A percentile compares a stretch with the other conserved stretches of the same genome.
Evolutionary conservation across 2,113 vertebrate genomes (phyloP).

Genomic region (Octodon degus): DNA sequence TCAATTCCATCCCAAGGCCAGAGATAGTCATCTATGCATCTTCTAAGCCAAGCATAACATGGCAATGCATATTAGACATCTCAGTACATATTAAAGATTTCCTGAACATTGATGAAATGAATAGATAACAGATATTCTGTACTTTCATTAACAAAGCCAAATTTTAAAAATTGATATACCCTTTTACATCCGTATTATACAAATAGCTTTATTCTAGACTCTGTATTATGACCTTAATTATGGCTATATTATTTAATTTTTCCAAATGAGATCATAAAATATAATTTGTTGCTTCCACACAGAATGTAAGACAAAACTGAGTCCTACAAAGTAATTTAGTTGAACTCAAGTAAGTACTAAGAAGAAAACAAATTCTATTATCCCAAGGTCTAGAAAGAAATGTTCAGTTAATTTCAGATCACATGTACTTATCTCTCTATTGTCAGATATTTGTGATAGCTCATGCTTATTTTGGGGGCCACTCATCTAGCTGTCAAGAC

Average conservation of each 20-base stretch:
- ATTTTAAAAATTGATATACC: constrained; percentile 2
- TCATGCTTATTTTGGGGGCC: background rate
- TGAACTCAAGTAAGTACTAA: background rate
- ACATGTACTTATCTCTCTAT: background rate
- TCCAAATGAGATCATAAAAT: background rate
- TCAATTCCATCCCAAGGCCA: background rate
- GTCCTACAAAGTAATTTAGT: background rate
- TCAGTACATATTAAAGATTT: background rate
- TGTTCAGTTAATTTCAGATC: background rate
- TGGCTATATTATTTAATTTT: constrained; percentile 38
- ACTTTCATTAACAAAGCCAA: constrained; percentile 8
- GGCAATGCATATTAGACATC: background rate
- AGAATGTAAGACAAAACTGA: constrained; percentile 27
- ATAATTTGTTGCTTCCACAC: constrained; percentile 4
- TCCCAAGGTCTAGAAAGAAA: background rate
- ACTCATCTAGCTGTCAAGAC: background rate
- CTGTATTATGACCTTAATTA: constrained; percentile 15
- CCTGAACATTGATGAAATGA: background rate
- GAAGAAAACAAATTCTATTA: background rate
- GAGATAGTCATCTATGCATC: background rate
- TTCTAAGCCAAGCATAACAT: background rate
- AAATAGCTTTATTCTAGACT: constrained; percentile 41
- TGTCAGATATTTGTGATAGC: background rate
- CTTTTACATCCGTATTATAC: background rate
- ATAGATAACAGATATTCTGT: background rate